phyloP scores from a whole-genome alignment of 2,113 vertebrate genomes.

The Hydrochoerus hydrochaeris region DNA sequence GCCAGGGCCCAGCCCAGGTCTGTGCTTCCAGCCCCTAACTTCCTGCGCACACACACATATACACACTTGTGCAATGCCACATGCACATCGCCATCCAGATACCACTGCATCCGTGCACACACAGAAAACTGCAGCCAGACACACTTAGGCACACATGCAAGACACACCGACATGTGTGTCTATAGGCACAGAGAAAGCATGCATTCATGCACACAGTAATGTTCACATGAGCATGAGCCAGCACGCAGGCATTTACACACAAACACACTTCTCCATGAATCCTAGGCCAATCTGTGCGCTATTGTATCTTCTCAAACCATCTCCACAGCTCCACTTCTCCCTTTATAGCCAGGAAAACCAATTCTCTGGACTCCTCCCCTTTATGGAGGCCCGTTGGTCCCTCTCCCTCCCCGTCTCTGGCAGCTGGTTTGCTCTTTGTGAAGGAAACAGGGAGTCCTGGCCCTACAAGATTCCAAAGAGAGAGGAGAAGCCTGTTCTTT shows the following conservation, averaged over 20 bases:
- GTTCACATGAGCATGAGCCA: background rate
- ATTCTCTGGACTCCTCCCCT: background rate
- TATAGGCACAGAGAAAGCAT: background rate
- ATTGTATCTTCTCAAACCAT: background rate
- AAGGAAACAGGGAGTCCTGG: background rate
- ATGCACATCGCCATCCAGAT: background rate
- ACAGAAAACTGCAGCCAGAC: background rate
- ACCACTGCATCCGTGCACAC: background rate
- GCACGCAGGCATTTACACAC: background rate
- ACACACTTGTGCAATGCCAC: background rate
- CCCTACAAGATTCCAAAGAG: background rate
- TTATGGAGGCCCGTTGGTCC: too few relatives aligned
- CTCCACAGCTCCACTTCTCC: background rate
- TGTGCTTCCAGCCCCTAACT: background rate
- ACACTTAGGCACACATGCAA: too few relatives aligned
- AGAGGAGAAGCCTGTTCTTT: background rate
- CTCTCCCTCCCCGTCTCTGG: background rate
- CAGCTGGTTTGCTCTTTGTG: background rate
- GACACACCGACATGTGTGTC: background rate
- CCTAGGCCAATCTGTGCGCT: background rate
- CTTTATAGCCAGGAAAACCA: slow-evolving; percentile 17
- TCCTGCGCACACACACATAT: background rate
- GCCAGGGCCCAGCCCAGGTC: background rate
- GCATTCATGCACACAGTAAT: background rate
- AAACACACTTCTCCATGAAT: background rate